Base-by-base conservation (phyloP, 2,113 vertebrate species). In the Sula dactylatra region DNA sequence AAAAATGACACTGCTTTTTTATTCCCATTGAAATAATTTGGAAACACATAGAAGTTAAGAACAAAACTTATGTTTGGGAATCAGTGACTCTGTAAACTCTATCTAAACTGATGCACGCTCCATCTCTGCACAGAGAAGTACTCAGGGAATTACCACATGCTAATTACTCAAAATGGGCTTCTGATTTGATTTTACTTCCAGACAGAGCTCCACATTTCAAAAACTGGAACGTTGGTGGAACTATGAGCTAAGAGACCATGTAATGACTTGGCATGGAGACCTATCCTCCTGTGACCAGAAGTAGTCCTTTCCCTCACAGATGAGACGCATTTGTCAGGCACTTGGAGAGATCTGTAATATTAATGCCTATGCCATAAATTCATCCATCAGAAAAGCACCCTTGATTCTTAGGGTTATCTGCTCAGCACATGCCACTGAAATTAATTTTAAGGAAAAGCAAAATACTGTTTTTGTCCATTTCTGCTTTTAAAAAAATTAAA, bases 231-330 rank as follows among this genome's bases (percentile, higher is more conserved):
- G 0, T 38, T 0, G 3, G 62, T 92, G 31, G 42, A 82, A 94
- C 64, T 21, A 86, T 94, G 89, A 96, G 52, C 79, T 93, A 95
- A 97, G 89, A 96, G 87, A 72, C n/a, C 50, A 72, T 45, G 77
- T 95, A 95, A 96, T 93, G 73, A 87, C 67, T 94, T 96, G 94
- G 89, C 94, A 91, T 85, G 59, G 47, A 94, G 69, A 86, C 42
- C 77, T 62, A 74, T 50, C 61, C 83, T 92, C 56, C 72, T 29
- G 3, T 73, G 87, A 69, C 50, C 77, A 87, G 72, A 59, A 88
- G 83, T 7, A 59, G 86, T 61, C 66, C 47, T 71, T 88, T 86
- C 54, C 54, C 61, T 92, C 74, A 58, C 40, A 84, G 86, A 86
- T 79, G 89, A 94, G 82, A 73, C 56, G 66, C 58, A 59, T 94